These are phyloP conservation scores for Albula glossodonta DNA, from an alignment of 2,113 vertebrate species.

Conservation along the genomic window DNA sequence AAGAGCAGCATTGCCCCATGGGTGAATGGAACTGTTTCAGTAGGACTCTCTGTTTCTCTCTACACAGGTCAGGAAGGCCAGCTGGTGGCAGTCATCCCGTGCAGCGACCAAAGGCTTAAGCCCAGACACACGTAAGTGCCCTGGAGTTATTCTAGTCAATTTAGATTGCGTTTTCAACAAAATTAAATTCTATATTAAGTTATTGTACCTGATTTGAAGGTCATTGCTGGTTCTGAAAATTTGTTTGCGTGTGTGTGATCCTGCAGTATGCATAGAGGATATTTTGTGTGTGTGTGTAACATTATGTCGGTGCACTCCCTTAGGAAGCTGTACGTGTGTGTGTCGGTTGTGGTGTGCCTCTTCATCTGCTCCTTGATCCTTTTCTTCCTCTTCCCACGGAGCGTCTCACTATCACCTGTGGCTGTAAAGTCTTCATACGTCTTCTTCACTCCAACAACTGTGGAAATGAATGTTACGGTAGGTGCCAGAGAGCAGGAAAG, in stretches of 20 bases:
- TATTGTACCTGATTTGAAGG: too few relatives aligned
- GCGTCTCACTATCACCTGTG: constrained; percentile 79
- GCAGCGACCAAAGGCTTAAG: constrained; percentile 89
- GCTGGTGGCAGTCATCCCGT: constrained; percentile 93
- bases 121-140: constrained; percentile 91
- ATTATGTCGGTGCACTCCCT: constrained; percentile 15
- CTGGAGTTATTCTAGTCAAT: not conserved
- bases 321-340: constrained; percentile 88
- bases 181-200: too few relatives aligned
- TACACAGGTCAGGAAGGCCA: constrained; percentile 85
- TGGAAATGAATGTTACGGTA: constrained; percentile 64
- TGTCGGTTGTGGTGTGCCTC: constrained; percentile 82
- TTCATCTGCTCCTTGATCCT: constrained; percentile 82
- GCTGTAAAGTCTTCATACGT: constrained; percentile 86
- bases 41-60: not conserved
- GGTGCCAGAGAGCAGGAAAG: constrained; percentile 25
- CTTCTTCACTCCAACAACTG: constrained; percentile 58
- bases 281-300: constrained; percentile 1
- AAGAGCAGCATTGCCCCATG: not conserved
- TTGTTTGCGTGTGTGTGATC: not conserved
- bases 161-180: not conserved
- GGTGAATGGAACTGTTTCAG: not conserved
- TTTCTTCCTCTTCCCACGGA: constrained; percentile 95
- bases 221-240: too few relatives aligned
- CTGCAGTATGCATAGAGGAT: not conserved